Evolutionary conservation across 2,888 invertebrate genomes (phyloP).

Genomic region (Drosophila mettleri): DNA sequence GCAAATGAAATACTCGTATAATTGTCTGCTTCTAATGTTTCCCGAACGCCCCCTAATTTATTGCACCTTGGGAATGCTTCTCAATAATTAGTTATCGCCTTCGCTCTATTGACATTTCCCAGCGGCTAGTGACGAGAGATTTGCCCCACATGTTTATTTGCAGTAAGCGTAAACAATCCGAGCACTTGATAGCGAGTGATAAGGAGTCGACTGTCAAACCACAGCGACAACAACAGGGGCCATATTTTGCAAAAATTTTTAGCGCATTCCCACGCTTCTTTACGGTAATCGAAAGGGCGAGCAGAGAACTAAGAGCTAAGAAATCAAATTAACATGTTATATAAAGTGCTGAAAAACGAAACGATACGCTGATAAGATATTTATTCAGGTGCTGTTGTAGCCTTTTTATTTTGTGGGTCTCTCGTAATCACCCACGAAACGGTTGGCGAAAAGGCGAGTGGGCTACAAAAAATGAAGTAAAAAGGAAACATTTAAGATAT

Average conservation of each 20-base stretch:
- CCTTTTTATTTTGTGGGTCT: slow-evolving; percentile 36
- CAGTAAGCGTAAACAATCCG: slow-evolving; percentile 42
- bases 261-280: slow-evolving; percentile 74
- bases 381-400: slow-evolving; percentile 72
- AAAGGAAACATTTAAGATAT: slow-evolving; percentile 17
- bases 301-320: slow-evolving; percentile 34
- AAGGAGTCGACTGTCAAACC: slow-evolving; percentile 40
- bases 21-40: not conserved
- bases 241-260: slow-evolving; percentile 52
- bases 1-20: too few relatives aligned
- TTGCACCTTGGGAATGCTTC: slow-evolving; percentile 34
- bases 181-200: slow-evolving; percentile 70
- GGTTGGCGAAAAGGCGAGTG: slow-evolving; percentile 64
- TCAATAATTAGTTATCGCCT: slow-evolving; percentile 27
- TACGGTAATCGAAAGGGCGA: slow-evolving; percentile 40
- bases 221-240: slow-evolving; percentile 35
- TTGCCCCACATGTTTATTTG: slow-evolving; percentile 53
- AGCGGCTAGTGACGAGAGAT: slow-evolving; percentile 51
- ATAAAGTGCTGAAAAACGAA: slow-evolving; percentile 66
- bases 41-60: slow-evolving; percentile 16
- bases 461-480: slow-evolving; percentile 44
- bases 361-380: slow-evolving; percentile 72
- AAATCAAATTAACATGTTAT: slow-evolving; percentile 72
- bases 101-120: slow-evolving; percentile 69
- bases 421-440: slow-evolving; percentile 72